Evolutionary conservation across 53 echinoderm and acorn worm genomes (phyloP).

Genomic region (Paracentrotus lividus): DNA sequence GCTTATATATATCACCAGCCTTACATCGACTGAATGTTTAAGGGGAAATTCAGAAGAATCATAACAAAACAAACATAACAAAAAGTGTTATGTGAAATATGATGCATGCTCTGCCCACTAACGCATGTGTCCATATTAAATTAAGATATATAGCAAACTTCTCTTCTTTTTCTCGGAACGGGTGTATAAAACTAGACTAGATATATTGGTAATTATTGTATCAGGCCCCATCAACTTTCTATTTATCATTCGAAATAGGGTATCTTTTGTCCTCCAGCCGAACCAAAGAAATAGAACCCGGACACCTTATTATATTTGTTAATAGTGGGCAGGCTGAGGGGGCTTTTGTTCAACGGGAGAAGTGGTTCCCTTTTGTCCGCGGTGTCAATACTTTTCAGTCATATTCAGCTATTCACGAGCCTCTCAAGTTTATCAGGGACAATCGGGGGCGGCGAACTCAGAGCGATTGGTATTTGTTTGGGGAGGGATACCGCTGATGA

Average conservation of each 20-base stretch:
- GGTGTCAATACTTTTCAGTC: slow-evolving; percentile 32
- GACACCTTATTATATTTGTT: neutral
- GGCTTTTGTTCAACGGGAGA: neutral
- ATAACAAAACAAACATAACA: too few species aligned
- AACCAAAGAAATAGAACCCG: neutral
- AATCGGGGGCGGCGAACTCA: slow-evolving; percentile 6
- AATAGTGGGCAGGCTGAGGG: neutral
- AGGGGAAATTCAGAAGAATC: too few species aligned
- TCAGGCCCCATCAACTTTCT: neutral
- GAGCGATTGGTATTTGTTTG: slow-evolving; percentile 18
- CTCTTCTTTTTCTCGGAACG: too few species aligned
- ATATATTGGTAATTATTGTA: too few species aligned
- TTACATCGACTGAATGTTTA: too few species aligned
- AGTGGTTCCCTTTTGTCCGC: slow-evolving; percentile 14
- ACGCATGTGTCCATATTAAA: too few species aligned
- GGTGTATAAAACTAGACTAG: too few species aligned
- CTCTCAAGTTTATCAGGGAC: slow-evolving; percentile 46
- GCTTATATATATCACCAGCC: too few species aligned
- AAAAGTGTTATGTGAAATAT: too few species aligned
- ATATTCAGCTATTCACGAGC: slow-evolving; percentile 39
- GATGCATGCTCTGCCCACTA: too few species aligned
- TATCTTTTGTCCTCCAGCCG: neutral
- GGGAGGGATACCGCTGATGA: slow-evolving; percentile 17
- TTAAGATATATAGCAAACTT: too few species aligned
- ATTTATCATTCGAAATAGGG: neutral